Percentiles rank a stretch among this genome's conserved stretches.
Evolutionary conservation across 2,888 invertebrate species (phyloP).

Genomic region (Neria commutata): DNA sequence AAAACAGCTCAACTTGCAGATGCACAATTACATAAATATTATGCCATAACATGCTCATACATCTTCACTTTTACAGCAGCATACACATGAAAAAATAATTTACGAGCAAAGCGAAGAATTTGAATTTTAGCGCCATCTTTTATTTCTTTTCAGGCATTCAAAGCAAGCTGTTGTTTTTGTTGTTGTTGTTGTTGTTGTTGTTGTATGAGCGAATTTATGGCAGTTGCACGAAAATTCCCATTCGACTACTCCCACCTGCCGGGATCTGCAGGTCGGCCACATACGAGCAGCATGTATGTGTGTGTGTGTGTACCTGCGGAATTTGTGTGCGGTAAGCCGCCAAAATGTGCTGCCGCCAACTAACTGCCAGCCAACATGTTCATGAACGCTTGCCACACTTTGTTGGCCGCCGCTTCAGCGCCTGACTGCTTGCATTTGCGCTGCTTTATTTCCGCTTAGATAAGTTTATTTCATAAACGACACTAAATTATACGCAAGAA

Average conservation of each 20-base stretch:
- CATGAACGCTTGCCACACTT: constrained; percentile 38
- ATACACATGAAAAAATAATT: constrained; percentile 49
- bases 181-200: constrained; percentile 10
- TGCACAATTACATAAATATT: too few species aligned
- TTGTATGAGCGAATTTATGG: constrained; percentile 22
- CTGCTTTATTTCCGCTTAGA: constrained; percentile 50
- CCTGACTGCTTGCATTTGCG: constrained; percentile 5
- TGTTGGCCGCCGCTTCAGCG: constrained; percentile 13
- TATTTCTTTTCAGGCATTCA: constrained; percentile 8
- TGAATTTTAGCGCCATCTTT: constrained; percentile 46
- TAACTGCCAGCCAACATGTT: too few species aligned
- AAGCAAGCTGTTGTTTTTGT: background rate
- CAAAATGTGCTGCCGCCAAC: constrained; percentile 15
- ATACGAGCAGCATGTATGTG: background rate
- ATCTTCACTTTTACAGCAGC: constrained; percentile 52
- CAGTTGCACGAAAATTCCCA: constrained; percentile 17
- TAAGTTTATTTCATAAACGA: constrained; percentile 54
- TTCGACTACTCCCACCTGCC: background rate
- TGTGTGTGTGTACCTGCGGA: constrained; percentile 5
- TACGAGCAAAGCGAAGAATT: constrained; percentile 49
- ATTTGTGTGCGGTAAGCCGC: constrained; percentile 10
- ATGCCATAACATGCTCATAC: too few species aligned
- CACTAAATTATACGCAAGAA: constrained; percentile 54
- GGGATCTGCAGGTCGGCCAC: background rate
- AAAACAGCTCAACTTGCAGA: too few species aligned